Percentiles rank a stretch among this genome's conserved stretches.
Evolutionary conservation across 2,113 vertebrate species (phyloP).

Genomic region (Pituophis catenifer): DNA sequence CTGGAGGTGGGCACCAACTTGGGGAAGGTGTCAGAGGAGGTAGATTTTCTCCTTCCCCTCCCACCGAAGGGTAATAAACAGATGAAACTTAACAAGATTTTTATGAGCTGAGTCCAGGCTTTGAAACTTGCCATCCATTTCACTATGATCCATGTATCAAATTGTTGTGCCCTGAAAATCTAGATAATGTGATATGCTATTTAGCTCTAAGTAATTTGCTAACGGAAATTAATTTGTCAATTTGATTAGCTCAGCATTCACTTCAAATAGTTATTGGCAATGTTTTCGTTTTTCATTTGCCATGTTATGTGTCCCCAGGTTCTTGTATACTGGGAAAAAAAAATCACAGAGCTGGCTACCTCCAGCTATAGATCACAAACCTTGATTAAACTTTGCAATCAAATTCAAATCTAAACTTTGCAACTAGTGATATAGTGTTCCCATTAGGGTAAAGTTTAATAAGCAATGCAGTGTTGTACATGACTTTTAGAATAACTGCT

Average conservation of each 20-base stretch:
- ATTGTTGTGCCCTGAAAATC: not conserved
- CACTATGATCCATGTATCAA: not conserved
- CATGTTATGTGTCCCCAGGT: not conserved
- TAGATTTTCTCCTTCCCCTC: not conserved
- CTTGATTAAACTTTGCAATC: conserved; percentile 11
- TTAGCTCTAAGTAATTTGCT: conserved; percentile 3
- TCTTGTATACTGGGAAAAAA: conserved; percentile 18
- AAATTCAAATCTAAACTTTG: conserved; percentile 1
- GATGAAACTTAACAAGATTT: not conserved
- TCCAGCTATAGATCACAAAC: conserved; percentile 28
- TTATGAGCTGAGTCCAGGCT: not conserved
- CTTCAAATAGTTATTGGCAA: conserved; percentile 9
- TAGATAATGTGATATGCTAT: conserved; percentile 1
- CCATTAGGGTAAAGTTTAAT: not conserved
- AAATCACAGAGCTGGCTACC: conserved; percentile 19
- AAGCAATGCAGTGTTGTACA: not conserved
- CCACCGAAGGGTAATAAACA: not conserved
- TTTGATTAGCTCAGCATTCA: conserved; percentile 14
- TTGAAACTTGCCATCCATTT: not conserved
- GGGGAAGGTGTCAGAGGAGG: not conserved
- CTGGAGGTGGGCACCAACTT: not conserved
- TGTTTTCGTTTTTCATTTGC: not conserved
- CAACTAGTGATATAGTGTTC: not conserved
- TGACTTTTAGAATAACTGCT: conserved; percentile 15
- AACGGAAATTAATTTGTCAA: conserved; percentile 15